Conservation (phyloP, 2,888 invertebrate species). For the Halictus ligatus region DNA sequence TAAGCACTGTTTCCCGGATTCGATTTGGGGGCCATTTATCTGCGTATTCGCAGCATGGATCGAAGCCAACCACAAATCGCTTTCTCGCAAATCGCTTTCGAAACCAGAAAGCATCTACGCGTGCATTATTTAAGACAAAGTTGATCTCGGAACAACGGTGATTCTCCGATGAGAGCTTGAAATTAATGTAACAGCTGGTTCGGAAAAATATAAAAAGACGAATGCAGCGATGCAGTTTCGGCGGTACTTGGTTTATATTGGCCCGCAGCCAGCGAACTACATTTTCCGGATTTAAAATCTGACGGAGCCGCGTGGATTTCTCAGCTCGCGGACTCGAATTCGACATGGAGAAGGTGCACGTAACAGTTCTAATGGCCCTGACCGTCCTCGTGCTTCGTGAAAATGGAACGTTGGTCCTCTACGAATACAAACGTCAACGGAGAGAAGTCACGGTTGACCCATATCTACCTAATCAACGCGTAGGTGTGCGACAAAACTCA, state of each 20-base stretch:
- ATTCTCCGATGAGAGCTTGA: neutral
- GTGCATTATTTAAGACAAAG: constrained; percentile 9
- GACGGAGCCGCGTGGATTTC: neutral
- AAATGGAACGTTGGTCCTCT: constrained; percentile 63
- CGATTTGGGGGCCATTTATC: constrained; percentile 19
- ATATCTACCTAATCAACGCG: constrained; percentile 52
- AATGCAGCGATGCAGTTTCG: neutral
- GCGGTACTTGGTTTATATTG: constrained; percentile 7
- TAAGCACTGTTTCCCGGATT: constrained; percentile 14
- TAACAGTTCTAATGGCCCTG: constrained; percentile 59
- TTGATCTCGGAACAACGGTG: constrained; percentile 11
- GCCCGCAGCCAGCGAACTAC: constrained; percentile 11
- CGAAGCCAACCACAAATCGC: constrained; percentile 38
- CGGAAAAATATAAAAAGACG: neutral
- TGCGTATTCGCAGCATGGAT: constrained; percentile 34
- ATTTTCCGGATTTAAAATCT: constrained; percentile 39
- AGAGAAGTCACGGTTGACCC: constrained; percentile 42
- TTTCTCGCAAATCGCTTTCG: neutral
- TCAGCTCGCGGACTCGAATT: neutral
- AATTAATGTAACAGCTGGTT: neutral
- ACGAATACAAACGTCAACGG: constrained; percentile 53
- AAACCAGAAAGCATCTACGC: constrained; percentile 22
- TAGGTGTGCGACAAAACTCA: constrained; percentile 26
- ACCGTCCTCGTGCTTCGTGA: constrained; percentile 55
- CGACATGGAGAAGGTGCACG: neutral